Evolutionary conservation across 2,888 invertebrate genomes (phyloP).

Genomic region (Heliconius hortense): DNA sequence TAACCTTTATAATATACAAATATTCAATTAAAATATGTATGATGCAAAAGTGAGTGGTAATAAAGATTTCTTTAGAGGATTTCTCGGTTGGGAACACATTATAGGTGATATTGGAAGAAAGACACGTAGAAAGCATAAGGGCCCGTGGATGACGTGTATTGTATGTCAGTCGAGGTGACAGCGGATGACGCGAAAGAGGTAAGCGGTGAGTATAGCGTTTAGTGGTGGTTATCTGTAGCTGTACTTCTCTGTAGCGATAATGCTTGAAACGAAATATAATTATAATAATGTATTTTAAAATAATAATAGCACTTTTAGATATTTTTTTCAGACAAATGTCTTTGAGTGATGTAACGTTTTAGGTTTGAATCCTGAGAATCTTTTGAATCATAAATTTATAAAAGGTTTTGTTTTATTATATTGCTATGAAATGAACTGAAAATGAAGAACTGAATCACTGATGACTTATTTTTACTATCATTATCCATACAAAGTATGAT

Average conservation of each 20-base stretch:
- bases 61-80: not conserved
- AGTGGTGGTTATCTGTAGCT: not conserved
- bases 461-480: not conserved
- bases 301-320: not conserved
- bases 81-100: too few species aligned
- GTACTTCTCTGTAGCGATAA: not conserved
- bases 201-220: not conserved
- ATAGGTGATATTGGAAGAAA: too few species aligned
- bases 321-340: not conserved
- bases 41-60: not conserved
- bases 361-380: too few species aligned
- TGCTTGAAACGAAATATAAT: not conserved
- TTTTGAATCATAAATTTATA: not conserved
- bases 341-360: too few species aligned
- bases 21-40: not conserved
- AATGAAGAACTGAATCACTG: not conserved
- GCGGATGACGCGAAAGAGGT: not conserved
- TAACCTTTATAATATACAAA: not conserved
- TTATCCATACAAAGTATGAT: not conserved
- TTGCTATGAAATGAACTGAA: not conserved
- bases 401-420: not conserved
- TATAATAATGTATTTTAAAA: not conserved
- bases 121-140: too few species aligned
- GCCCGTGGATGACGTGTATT: too few species aligned
- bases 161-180: too few species aligned